Conservation (phyloP, 2,888 invertebrate species). For the Acrocera orbiculus region DNA sequence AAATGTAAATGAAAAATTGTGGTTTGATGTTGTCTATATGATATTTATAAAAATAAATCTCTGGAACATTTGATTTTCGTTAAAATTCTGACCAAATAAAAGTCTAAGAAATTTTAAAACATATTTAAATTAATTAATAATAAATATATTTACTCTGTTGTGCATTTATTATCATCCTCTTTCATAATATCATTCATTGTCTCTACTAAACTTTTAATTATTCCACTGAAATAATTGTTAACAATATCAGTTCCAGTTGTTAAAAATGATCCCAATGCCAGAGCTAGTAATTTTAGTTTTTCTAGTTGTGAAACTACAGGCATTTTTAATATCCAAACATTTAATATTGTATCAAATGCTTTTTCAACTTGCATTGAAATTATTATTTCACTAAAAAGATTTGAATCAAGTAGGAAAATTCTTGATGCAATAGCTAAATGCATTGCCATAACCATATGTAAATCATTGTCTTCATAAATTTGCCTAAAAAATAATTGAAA, state of each 20-base stretch:
- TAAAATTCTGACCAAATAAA: too few relatives aligned
- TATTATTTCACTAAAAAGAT: constrained; percentile 39
- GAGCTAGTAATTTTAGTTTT: constrained; percentile 57
- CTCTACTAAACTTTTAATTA: constrained; percentile 57
- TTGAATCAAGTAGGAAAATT: constrained; percentile 51
- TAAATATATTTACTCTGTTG: constrained; percentile 35
- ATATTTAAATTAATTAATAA: not conserved
- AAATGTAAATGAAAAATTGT: too few relatives aligned
- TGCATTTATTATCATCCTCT: constrained; percentile 47
- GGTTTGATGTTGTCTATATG: too few relatives aligned
- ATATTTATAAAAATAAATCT: too few relatives aligned
- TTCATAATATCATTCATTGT: constrained; percentile 64
- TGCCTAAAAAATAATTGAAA: constrained; percentile 30
- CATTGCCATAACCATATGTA: constrained; percentile 56
- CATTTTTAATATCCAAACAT: constrained; percentile 66
- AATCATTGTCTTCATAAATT: constrained; percentile 49
- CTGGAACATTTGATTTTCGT: too few relatives aligned
- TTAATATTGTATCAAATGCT: constrained; percentile 51
- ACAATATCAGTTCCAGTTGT: constrained; percentile 51
- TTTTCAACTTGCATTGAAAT: constrained; percentile 39
- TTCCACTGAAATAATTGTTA: constrained; percentile 50
- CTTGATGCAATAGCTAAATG: constrained; percentile 63
- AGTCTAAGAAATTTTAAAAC: too few relatives aligned
- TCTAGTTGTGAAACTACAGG: constrained; percentile 59
- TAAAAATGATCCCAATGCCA: constrained; percentile 49